Percentiles rank a stretch among this genome's conserved stretches.
Evolutionary conservation across 2,888 invertebrate genomes (phyloP).

Genomic region (Lingula anatina): DNA sequence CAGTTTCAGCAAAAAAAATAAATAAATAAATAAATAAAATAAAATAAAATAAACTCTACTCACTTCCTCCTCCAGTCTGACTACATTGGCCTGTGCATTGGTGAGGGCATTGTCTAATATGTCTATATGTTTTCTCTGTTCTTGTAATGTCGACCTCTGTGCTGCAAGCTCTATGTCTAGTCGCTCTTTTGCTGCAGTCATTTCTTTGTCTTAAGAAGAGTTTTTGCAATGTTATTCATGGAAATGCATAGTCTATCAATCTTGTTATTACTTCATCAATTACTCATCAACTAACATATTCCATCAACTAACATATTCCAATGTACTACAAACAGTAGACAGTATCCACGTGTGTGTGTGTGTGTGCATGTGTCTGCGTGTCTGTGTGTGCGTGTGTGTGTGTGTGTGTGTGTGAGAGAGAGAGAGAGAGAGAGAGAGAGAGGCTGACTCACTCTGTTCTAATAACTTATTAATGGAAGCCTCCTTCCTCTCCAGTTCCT

Average conservation of each 20-base stretch:
- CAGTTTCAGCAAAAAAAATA: not conserved
- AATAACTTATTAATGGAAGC: constrained; percentile 80
- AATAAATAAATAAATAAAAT: no score
- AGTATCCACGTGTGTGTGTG: no score
- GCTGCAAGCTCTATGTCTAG: constrained; percentile 88
- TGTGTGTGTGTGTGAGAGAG: not conserved
- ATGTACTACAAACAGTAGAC: no score
- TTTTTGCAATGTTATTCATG: no score
- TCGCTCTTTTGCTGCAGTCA: constrained; percentile 81
- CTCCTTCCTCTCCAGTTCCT: constrained; percentile 61
- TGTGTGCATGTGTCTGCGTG: no score
- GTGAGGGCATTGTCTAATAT: constrained; percentile 86
- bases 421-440: not conserved
- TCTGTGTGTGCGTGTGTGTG: no score
- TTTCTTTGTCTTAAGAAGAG: constrained; percentile 90
- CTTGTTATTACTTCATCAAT: no score
- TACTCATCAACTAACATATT: no score
- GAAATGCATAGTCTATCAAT: no score
- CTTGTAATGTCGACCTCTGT: constrained; percentile 81
- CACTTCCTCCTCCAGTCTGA: constrained; percentile 83
- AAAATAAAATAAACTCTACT: no score
- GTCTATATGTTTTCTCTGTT: constrained; percentile 87
- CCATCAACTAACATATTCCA: no score
- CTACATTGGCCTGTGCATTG: constrained; percentile 84
- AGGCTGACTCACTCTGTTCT: constrained; percentile 73